Base-by-base conservation (phyloP, 1,140 invertebrate species). In the Tenebrio molitor region DNA sequence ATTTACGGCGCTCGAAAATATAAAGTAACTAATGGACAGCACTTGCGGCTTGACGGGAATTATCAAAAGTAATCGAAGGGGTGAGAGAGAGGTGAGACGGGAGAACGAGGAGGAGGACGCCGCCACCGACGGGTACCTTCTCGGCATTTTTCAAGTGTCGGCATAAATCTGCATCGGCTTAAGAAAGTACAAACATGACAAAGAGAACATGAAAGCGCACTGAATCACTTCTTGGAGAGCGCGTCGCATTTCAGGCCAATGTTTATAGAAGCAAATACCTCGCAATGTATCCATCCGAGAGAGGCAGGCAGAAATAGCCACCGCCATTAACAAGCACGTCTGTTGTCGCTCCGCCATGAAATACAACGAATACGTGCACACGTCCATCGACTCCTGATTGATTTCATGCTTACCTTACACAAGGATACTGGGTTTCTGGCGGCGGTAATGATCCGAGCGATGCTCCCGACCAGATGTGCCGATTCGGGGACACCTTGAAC, bases 191-290 rank as follows among this genome's bases (percentile, higher is more conserved):
- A 74, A 74, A 74, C 73, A 74, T 74, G 69, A 74, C 69, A 71
- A 74, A 74, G 72, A 65, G 17, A 67, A 74, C 69, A 71, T 67
- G 69, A 67, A 67, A 71, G 33, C 14, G 69, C 67, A 74, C 62
- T 74, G 73, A 74, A 74, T 74, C 73, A 74, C 65, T 72, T 33
- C 42, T 46, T 46, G 21, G 23, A 12, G 44, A 63, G 19, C 62
- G 50, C 21, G 50, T 44, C 14, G 41, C 70, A 33, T 72, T 72
- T 72, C 36, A 71, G 42, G 19, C 23, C 16, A 36, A 67, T 72
- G 73, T 71, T 74, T 71, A 63, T 67, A 67, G 44, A 71, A 74
- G 64, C 73, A 74, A 74, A 74, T 74, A 74, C 64, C 69, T 25
- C n/a, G 62, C 62, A 21, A 74, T 71, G 73, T 74, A 58, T 70